Percentiles rank a stretch among this genome's conserved stretches.
Conservation (phyloP, 2,113 vertebrate genomes). For the Ammodytes marinus region DNA sequence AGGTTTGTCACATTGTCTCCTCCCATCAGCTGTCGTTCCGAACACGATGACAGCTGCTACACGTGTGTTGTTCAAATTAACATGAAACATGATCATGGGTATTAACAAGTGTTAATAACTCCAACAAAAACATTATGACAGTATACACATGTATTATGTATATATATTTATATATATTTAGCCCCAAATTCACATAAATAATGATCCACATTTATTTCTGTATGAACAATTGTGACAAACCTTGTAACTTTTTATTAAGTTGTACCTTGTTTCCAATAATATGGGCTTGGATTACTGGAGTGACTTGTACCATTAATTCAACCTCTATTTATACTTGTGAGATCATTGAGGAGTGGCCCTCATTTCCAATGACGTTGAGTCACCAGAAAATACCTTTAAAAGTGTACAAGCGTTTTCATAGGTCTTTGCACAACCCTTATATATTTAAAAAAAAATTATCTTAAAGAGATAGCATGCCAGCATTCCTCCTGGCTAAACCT, state of each 20-base stretch:
- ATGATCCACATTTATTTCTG: neutral
- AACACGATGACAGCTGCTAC: slow-evolving; percentile 48
- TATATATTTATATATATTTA: no score
- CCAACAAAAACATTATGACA: slow-evolving; percentile 1
- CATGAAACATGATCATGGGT: slow-evolving; percentile 47
- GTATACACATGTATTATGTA: no score
- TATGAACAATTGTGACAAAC: neutral
- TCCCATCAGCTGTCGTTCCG: slow-evolving; percentile 6
- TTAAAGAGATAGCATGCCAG: neutral
- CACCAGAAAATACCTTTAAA: neutral
- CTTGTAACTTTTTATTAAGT: neutral
- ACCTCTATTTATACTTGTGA: neutral
- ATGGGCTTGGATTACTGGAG: neutral
- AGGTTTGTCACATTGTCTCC: slow-evolving; percentile 43
- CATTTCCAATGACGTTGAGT: no score
- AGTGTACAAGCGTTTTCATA: neutral
- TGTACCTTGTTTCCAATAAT: neutral
- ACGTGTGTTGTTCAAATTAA: slow-evolving; percentile 23
- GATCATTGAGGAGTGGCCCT: no score
- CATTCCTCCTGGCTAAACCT: neutral
- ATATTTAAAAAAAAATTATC: neutral
- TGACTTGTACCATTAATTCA: neutral
- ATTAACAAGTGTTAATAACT: slow-evolving; percentile 19
- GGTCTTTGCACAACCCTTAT: neutral
- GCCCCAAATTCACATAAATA: neutral